phyloP scores from a whole-genome alignment of 2,888 invertebrate species.

The Slavum lentiscoides region DNA sequence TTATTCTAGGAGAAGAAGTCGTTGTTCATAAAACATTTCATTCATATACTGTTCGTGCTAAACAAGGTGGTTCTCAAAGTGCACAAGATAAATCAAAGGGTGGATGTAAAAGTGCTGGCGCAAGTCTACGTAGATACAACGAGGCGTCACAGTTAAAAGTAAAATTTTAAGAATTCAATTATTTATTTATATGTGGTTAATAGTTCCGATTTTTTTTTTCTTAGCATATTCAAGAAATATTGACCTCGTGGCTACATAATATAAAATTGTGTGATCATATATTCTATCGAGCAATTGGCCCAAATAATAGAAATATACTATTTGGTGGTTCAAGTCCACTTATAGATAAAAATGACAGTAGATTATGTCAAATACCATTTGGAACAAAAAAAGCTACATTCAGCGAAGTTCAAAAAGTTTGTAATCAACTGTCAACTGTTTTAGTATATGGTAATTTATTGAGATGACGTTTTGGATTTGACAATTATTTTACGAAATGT shows the following conservation, averaged over 20 bases:
- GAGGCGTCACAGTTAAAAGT: constrained; percentile 61
- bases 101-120: constrained; percentile 78
- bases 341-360: constrained; percentile 67
- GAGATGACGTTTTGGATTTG: not conserved
- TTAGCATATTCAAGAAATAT: constrained; percentile 76
- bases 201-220: constrained; percentile 56
- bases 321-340: constrained; percentile 76
- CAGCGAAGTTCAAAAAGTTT: constrained; percentile 76
- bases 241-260: constrained; percentile 70
- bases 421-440: constrained; percentile 69
- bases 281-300: constrained; percentile 76
- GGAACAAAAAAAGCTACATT: constrained; percentile 80
- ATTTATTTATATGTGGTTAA: constrained; percentile 14
- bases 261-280: constrained; percentile 72
- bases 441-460: constrained; percentile 69
- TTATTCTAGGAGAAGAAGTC: constrained; percentile 61
- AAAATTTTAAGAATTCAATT: constrained; percentile 2
- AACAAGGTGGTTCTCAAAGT: constrained; percentile 79
- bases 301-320: constrained; percentile 71
- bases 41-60: constrained; percentile 80
- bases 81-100: constrained; percentile 68
- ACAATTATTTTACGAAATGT: constrained; percentile 27
- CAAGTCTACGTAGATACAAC: constrained; percentile 78
- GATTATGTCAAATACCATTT: constrained; percentile 76
- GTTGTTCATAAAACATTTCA: constrained; percentile 80